Percentiles rank a stretch among this genome's conserved stretches.
Evolutionary conservation across 2,888 invertebrate genomes (phyloP).

Genomic region (Leptinotarsa haldemani): DNA sequence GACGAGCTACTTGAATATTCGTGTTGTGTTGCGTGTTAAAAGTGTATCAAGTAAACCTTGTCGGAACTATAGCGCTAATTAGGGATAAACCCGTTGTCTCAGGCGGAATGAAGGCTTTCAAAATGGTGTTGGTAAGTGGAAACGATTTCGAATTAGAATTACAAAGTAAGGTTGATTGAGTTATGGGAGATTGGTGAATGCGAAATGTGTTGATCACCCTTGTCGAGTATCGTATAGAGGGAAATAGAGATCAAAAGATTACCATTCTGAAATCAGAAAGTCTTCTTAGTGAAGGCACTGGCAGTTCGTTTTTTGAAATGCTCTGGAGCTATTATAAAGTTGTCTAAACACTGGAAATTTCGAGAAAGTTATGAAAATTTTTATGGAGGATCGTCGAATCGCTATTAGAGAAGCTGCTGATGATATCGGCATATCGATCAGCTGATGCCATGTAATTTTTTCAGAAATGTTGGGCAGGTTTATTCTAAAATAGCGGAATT

Average conservation of each 20-base stretch:
- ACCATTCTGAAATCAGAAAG: too few relatives aligned
- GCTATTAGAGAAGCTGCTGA: too few relatives aligned
- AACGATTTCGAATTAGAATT: constrained; percentile 16
- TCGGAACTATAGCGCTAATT: constrained; percentile 50
- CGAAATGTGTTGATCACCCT: not conserved
- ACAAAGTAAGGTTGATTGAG: constrained; percentile 17
- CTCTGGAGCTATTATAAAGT: too few relatives aligned
- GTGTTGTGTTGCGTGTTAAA: constrained; percentile 42
- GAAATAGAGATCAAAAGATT: not conserved
- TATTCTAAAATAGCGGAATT: too few relatives aligned
- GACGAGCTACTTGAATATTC: not conserved
- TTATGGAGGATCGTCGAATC: too few relatives aligned
- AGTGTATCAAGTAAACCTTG: constrained; percentile 41
- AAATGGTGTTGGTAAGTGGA: not conserved
- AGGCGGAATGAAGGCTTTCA: not conserved
- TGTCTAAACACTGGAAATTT: too few relatives aligned
- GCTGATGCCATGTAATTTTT: too few relatives aligned
- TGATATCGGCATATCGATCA: too few relatives aligned
- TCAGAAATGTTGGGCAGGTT: too few relatives aligned
- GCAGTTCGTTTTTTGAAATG: too few relatives aligned
- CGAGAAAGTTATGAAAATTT: too few relatives aligned
- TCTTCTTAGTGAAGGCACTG: too few relatives aligned
- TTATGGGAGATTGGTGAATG: not conserved
- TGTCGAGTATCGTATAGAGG: not conserved
- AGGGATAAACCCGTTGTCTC: constrained; percentile 43